Evolutionary conservation across 2,888 invertebrate species (phyloP), one percentile per base, ranked within the genome.

Genomic region (Chamaedrilus cognettii): DNA sequence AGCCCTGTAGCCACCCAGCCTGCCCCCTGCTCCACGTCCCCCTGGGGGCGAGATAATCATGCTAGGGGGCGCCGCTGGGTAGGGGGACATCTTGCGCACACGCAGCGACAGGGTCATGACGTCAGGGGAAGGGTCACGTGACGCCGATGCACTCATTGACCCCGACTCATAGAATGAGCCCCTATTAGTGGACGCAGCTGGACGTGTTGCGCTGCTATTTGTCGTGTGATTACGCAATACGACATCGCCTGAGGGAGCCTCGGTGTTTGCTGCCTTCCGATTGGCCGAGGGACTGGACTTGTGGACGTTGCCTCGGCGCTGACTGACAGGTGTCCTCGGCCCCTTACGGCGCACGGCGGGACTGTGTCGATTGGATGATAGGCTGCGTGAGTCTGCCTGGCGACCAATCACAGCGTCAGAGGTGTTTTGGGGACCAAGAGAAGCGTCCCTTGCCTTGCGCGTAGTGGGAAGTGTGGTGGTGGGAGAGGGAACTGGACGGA

Each of bases 61-160:
- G 64, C 77, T 77, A 5, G 79, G 78, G 19, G 79, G 78, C 2
- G 78, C 78, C 51, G 74, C 75, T 0, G 67, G 77, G 69, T 71
- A 77, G 65, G 71, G 72, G 34, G 74, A 72, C 56, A 72, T 69
- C 58, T 74, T 75, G 61, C 63, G 71, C 42, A 35, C 33, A 2
- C 33, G 35, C 1, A 42, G 32, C n/a, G 26, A 64, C 19, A 50
- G 23, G n/a, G 58, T 64, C n/a, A 30, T 30, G 11, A 58, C 7
- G 26, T 74, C 74, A 3, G 76, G 76, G 2, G 76, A 72, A 2
- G 71, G 49, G 28, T 74, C 72, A 2, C 77, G 72, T 11, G 76
- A 77, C 7, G 70, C 60, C 35, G 70, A 71, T 1, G 77, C 76
- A 64, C 76, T 76, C 42, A 73, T 69, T 5, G 76, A 68, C 7